phyloP scores from a whole-genome alignment of 2,888 invertebrate species.

The Lucinisca nassula region DNA sequence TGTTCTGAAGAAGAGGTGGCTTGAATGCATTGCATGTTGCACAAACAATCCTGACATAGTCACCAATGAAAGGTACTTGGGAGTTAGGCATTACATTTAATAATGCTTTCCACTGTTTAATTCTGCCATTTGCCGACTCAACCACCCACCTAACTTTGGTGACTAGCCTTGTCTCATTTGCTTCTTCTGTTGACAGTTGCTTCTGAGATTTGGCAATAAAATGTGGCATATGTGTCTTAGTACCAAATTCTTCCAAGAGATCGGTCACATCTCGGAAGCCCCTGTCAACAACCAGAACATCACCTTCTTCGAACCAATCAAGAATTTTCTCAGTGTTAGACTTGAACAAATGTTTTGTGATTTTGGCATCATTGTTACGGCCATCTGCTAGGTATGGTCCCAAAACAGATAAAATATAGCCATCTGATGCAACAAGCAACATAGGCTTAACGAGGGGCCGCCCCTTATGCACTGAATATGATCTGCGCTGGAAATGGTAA shows the following conservation, averaged over 20 bases:
- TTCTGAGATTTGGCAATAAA: constrained; percentile 53
- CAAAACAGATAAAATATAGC: constrained; percentile 50
- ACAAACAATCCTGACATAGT: background rate
- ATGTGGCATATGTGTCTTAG: constrained; percentile 44
- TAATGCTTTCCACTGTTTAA: constrained; percentile 36
- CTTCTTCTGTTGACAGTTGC: constrained; percentile 51
- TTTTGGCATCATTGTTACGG: constrained; percentile 56
- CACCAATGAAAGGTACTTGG: constrained; percentile 1
- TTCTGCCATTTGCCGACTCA: constrained; percentile 14
- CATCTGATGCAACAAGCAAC: constrained; percentile 57
- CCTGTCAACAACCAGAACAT: constrained; percentile 60
- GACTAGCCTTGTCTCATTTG: constrained; percentile 55
- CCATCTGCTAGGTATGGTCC: constrained; percentile 61
- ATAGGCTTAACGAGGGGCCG: constrained; percentile 62
- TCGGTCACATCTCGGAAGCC: constrained; percentile 59
- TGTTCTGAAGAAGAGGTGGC: background rate
- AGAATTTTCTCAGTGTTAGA: constrained; percentile 43
- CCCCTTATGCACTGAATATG: constrained; percentile 56
- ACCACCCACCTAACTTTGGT: constrained; percentile 41
- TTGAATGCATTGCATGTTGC: background rate
- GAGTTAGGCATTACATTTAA: background rate
- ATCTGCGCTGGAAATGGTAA: constrained; percentile 53
- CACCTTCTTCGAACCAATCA: constrained; percentile 43
- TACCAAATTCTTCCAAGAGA: constrained; percentile 51
- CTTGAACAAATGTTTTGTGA: constrained; percentile 61